A percentile compares a stretch with the other conserved stretches of the same genome.
phyloP scores from a whole-genome alignment of 2,888 invertebrate species.

The Tetranychus truncatus region DNA sequence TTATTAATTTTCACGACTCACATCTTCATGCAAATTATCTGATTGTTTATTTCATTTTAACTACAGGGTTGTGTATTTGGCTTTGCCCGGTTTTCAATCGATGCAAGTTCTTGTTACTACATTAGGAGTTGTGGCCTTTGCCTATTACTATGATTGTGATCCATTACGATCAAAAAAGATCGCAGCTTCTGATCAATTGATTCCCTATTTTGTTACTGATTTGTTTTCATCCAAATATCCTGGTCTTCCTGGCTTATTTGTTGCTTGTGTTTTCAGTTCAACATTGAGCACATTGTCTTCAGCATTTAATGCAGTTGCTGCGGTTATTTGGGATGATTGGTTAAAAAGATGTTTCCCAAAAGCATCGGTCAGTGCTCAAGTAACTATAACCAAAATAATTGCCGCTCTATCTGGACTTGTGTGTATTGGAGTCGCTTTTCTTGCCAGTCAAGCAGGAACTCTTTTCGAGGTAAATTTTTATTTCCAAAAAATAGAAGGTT shows the following conservation, averaged over 20 bases:
- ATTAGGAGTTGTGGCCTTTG: conserved; percentile 64
- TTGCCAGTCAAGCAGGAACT: conserved; percentile 14
- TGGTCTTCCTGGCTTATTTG: conserved; percentile 69
- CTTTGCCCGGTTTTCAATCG: conserved; percentile 13
- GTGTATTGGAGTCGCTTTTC: conserved; percentile 19
- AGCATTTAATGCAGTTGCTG: conserved; percentile 54
- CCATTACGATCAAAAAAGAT: conserved; percentile 48
- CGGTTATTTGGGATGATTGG: conserved; percentile 71
- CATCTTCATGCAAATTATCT: not conserved
- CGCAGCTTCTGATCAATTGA: conserved; percentile 47
- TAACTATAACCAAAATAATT: conserved; percentile 16
- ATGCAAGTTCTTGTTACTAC: conserved; percentile 51
- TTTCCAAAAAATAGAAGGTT: not conserved
- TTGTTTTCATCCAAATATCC: conserved; percentile 47
- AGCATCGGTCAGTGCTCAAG: not conserved
- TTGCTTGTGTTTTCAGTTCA: conserved; percentile 77
- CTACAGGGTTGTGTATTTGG: conserved; percentile 11
- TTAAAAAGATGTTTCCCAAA: conserved; percentile 31
- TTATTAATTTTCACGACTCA: not conserved
- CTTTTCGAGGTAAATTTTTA: conserved; percentile 17
- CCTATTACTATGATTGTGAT: conserved; percentile 62
- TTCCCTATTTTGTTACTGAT: conserved; percentile 36
- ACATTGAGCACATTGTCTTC: conserved; percentile 46
- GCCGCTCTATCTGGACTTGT: conserved; percentile 19
- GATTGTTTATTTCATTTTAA: not conserved